Evolutionary conservation across 37 sponge, comb jelly and placozoan genomes (phyloP), one percentile per base, ranked within the genome.

Genomic region (Chondrilla cf. caribensis): DNA sequence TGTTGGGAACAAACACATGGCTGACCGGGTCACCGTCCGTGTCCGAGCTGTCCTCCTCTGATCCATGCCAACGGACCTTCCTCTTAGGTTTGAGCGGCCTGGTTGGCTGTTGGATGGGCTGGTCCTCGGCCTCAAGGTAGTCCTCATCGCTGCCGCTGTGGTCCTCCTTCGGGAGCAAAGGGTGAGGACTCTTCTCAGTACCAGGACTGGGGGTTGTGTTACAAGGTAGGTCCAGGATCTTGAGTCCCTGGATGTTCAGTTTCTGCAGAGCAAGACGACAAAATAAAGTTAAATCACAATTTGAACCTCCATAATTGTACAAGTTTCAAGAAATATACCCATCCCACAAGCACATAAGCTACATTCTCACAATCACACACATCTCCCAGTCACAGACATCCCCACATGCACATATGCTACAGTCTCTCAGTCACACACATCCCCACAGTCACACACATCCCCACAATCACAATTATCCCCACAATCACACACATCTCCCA

Each of bases 71-170:
- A 31, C 76, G 42, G 42, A 73, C 76, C 24, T 37, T 37, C 76
- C 76, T 73, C 43, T 73, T 73, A 2, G 76, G 41, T 22, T 37
- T 32, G 43, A 22, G 18, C 1, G 76, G 2, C 38, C 76, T 32
- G 1, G 43, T 21, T 22, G 76, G 76, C 44, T 43, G 41, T 0
- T 32, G 44, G 76, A 73, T 21, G 41, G 76, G 76, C 41, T 73
- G 76, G 44, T 73, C 76, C 76, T 25, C 76, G 1, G 76, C 76
- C 76, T 73, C 76, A 7, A 73, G 39, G 76, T 73, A 73, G 76
- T 73, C 76, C n/a, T 73, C 76, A 39, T 73, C 76, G 24, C 76
- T 73, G 31, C 32, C 70, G 32, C 26, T 68, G 36, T 68, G 31
- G 9, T n/a, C 38, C 21, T 22, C 25, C 7, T 37, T 32, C 2